Evolutionary conservation across 1,140 invertebrate species (phyloP), one percentile per base, ranked within the genome.

Genomic region (Drosophila arawakana): DNA sequence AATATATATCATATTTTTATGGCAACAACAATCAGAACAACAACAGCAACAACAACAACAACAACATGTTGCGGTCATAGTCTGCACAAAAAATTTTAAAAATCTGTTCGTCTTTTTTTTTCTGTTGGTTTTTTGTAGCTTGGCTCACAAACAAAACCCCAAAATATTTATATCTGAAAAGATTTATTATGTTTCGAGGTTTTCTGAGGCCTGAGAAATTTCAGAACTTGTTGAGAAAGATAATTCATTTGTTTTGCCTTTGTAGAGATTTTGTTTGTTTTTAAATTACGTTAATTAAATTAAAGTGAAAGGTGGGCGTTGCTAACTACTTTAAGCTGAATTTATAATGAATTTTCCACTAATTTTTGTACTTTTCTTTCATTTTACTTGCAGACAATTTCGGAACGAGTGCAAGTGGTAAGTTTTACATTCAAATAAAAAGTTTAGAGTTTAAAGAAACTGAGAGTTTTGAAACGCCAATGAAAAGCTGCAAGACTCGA

Each of bases 371-470:
- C 25, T 78, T 43, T 49, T 34, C 4, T 60, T 68, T 25, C n/a
- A 69, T 35, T 54, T 15, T 7, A 35, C 5, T 91, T 91, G 50
- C 86, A 91, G 90, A 91, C 86, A 91, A 91, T 81, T 91, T 91
- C 66, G 90, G 90, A 81, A 91, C 90, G 88, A 91, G 90, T 91
- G 90, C 90, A 89, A 91, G 90, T 72, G 90, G 90, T 91, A 83
- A 91, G 90, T 55, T 80, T 85, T 78, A 66, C 70, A 57, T 25
- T 41, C 57, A 59, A 63, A 62, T 30, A 21, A 41, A 41, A 6
- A 21, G 7, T 3, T 11, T 9, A 0, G 46, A 35, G 43, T 30
- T 25, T 2, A 34, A 34, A 13, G 0, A 8, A 15, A 13, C 1
- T 44, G n/a, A 2, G 1, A 21, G 1, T 37, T n/a, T 57, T 6